Conservation (phyloP, 2,113 vertebrate species). For the Otolemur garnettii region DNA sequence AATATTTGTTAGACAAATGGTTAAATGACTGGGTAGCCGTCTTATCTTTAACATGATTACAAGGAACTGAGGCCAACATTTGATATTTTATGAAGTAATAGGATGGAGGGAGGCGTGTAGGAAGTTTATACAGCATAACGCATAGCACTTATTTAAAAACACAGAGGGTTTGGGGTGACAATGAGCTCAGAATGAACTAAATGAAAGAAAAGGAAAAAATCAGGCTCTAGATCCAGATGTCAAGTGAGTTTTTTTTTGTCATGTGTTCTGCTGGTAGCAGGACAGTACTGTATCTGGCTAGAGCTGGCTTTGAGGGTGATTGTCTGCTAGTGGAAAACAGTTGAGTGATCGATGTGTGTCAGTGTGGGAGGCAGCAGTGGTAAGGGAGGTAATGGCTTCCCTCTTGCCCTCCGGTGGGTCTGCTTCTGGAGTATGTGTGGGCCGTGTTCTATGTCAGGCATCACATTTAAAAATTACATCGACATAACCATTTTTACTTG, state of each 20-base stretch:
- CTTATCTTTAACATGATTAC: conserved; percentile 9
- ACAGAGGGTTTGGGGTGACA: not conserved
- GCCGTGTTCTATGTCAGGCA: not conserved
- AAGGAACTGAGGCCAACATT: conserved; percentile 1
- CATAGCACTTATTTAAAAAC: conserved; percentile 26
- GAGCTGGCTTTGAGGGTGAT: not conserved
- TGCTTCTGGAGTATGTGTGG: not conserved
- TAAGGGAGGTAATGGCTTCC: not conserved
- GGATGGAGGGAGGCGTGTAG: not conserved
- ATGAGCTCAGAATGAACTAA: not conserved
- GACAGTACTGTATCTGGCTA: not conserved
- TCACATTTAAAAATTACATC: not conserved
- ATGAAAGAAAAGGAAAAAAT: not conserved
- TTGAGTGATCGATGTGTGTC: not conserved
- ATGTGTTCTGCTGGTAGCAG: not conserved
- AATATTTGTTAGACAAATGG: not conserved
- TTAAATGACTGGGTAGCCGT: conserved; percentile 18
- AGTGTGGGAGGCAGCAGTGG: not conserved
- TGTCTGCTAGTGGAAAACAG: not conserved
- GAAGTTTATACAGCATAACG: not conserved
- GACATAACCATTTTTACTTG: not conserved
- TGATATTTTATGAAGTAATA: not conserved
- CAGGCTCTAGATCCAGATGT: not conserved
- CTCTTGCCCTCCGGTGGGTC: not conserved
- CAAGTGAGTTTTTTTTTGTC: conserved; percentile 25